Percentiles rank a stretch among this genome's conserved stretches.
Evolutionary conservation across 2,797 vertebrate genomes (phyloP).

Genomic region (Diglossa cyanea): DNA sequence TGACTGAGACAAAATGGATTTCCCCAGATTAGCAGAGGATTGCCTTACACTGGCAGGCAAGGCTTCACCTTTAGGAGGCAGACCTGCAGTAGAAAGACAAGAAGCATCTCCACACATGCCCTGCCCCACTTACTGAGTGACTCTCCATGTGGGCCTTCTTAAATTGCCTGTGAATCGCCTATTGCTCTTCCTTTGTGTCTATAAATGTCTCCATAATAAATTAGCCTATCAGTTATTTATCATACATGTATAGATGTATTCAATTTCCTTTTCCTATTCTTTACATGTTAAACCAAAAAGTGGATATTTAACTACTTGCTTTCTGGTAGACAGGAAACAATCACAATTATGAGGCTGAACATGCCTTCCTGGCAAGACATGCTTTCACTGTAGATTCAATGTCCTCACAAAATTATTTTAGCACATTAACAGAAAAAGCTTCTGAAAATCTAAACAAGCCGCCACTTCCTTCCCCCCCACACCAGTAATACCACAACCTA

Average conservation of each 20-base stretch:
- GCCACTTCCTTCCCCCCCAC: background rate
- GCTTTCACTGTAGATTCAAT: background rate
- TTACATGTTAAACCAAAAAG: background rate
- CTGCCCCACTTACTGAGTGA: background rate
- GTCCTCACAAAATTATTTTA: background rate
- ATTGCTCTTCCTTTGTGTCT: background rate
- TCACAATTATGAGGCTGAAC: background rate
- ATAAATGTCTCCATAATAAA: background rate
- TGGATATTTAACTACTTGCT: background rate
- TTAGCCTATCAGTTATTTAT: background rate
- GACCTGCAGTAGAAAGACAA: background rate
- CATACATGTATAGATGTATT: background rate
- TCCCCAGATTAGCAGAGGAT: conserved; percentile 33
- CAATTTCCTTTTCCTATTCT: background rate
- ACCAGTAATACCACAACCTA: background rate
- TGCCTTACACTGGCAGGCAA: background rate
- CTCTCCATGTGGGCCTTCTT: background rate
- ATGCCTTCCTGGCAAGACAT: background rate
- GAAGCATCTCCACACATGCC: background rate
- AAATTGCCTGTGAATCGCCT: background rate
- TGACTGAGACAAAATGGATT: conserved; percentile 10
- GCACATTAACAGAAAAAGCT: background rate
- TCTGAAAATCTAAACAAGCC: background rate
- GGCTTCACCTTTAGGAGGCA: conserved; percentile 12
- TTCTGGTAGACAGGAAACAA: background rate